Evolutionary conservation across 2,113 vertebrate genomes (phyloP).

Genomic region (Apaloderma vittatum): DNA sequence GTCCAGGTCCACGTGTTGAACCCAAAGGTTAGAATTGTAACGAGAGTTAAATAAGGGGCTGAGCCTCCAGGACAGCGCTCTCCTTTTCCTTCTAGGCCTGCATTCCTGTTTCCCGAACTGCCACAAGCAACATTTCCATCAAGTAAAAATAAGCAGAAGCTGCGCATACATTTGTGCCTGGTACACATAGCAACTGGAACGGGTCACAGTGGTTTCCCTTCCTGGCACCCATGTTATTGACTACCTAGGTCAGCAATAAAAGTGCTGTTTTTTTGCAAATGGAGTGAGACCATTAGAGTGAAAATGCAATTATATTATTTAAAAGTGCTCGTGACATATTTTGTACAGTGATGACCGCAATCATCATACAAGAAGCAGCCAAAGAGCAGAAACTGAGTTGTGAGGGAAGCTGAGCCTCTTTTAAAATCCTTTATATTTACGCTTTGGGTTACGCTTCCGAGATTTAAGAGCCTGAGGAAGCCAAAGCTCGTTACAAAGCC

Average conservation of each 20-base stretch:
- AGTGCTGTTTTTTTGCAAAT: no score
- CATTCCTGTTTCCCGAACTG: background rate
- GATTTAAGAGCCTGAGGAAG: background rate
- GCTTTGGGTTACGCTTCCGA: no score
- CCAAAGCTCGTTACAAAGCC: background rate
- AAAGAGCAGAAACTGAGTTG: background rate
- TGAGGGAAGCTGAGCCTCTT: no score
- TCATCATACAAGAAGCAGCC: rapidly evolving
- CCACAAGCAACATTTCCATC: background rate
- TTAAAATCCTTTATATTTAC: background rate
- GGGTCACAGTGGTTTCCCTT: background rate
- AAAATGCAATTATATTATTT: background rate
- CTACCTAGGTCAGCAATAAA: background rate
- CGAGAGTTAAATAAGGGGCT: background rate
- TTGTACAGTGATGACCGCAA: background rate
- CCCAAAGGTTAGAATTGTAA: background rate
- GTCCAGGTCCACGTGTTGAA: background rate
- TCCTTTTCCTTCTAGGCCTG: background rate
- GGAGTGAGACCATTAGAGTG: background rate
- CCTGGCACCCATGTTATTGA: background rate
- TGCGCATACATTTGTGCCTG: background rate
- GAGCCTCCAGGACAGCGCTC: background rate
- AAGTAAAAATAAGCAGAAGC: background rate
- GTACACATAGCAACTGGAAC: background rate
- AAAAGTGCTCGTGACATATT: background rate